A percentile compares a stretch with the other conserved stretches of the same genome.
These are phyloP conservation scores for Gorsachius goisagi DNA, from an alignment of 2,113 vertebrate genomes.

Conservation along the genomic window DNA sequence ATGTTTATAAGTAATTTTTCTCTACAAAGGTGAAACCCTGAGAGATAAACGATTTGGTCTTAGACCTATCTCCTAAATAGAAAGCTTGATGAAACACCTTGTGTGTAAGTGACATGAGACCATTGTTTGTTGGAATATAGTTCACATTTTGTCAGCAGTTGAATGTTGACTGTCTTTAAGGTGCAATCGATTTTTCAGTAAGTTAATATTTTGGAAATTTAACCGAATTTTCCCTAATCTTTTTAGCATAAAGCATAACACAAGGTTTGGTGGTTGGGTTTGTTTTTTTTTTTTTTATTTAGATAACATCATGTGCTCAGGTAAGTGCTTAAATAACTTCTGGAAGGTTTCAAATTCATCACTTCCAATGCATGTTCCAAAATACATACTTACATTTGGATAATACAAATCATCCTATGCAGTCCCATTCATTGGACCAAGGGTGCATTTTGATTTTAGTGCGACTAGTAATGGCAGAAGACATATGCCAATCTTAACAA, in stretches of 20 bases:
- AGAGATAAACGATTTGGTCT: background rate
- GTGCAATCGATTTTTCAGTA: background rate
- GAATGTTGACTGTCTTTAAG: background rate
- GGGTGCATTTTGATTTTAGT: background rate
- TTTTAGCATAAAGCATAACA: background rate
- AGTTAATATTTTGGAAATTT: background rate
- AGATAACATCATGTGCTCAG: background rate
- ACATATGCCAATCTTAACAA: background rate
- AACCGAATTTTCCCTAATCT: background rate
- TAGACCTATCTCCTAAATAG: background rate
- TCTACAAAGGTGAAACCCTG: background rate
- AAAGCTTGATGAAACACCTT: background rate
- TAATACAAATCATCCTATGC: background rate
- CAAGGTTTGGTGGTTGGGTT: background rate
- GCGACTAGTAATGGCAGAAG: background rate
- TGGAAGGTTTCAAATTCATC: background rate
- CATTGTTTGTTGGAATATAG: background rate
- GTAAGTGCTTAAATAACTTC: background rate
- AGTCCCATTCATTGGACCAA: background rate
- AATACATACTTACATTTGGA: background rate
- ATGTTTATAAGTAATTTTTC: background rate
- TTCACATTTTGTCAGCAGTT: background rate
- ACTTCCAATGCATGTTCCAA: background rate
- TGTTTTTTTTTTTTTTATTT: background rate
- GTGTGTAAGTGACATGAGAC: background rate